Evolutionary conservation across 2,113 vertebrate genomes (phyloP).

Genomic region (Peromyscus polionotus): DNA sequence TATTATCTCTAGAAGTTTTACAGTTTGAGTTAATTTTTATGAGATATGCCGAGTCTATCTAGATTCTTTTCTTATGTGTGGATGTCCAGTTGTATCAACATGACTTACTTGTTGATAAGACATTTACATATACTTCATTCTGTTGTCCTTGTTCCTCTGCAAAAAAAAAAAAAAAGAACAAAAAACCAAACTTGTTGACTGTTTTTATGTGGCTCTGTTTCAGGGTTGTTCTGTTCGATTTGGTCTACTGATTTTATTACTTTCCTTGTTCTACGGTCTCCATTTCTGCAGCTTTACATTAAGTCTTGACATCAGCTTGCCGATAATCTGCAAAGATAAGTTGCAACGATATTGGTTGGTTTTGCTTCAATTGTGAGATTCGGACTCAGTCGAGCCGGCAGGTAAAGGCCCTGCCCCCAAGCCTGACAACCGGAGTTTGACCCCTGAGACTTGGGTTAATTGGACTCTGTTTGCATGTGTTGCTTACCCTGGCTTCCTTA

Average conservation of each 20-base stretch:
- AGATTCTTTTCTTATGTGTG: background rate
- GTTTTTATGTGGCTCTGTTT: background rate
- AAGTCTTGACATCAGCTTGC: background rate
- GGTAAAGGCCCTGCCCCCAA: background rate
- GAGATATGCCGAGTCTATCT: background rate
- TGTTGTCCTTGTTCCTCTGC: background rate
- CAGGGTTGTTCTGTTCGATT: background rate
- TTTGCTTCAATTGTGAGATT: conserved; percentile 16
- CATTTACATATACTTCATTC: background rate
- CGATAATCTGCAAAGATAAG: background rate
- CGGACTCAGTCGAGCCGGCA: background rate
- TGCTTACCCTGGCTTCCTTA: background rate
- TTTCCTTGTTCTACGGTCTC: background rate
- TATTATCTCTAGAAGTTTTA: background rate
- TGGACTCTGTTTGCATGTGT: background rate
- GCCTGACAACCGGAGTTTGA: background rate
- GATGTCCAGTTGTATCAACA: background rate
- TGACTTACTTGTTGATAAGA: background rate
- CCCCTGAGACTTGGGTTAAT: background rate
- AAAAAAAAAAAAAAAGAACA: too few species aligned
- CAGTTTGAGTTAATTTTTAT: conserved; percentile 26
- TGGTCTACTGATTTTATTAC: background rate
- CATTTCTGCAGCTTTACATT: background rate
- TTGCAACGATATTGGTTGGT: background rate
- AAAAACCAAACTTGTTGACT: background rate